Percentiles rank a stretch among this genome's conserved stretches.
Conservation (phyloP, 2,888 invertebrate genomes). For the Catonia carolina region DNA sequence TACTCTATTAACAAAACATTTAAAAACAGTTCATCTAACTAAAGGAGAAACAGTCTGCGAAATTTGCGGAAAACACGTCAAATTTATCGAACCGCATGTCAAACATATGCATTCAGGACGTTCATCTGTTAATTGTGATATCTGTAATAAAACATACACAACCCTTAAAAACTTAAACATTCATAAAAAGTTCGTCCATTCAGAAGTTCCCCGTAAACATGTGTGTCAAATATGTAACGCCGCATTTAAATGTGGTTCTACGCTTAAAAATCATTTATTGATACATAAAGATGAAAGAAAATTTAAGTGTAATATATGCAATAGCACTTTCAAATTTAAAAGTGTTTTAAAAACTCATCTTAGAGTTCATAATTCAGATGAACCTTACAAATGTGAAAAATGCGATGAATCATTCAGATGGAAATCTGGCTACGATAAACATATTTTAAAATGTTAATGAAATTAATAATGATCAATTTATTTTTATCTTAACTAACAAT, state of each 20-base stretch:
- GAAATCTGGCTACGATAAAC: no score
- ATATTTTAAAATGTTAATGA: neutral
- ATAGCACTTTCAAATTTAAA: no score
- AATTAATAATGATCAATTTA: no score
- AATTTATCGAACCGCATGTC: constrained; percentile 5
- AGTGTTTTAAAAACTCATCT: no score
- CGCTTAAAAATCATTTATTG: neutral
- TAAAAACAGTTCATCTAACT: no score
- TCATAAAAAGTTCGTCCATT: neutral
- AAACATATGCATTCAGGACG: neutral
- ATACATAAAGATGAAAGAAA: constrained; percentile 2
- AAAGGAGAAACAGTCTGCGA: neutral
- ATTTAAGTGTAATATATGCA: neutral
- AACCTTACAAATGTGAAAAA: no score
- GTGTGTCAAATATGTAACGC: constrained; percentile 13
- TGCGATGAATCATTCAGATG: no score
- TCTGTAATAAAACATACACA: neutral
- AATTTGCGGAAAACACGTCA: constrained; percentile 1
- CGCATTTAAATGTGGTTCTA: neutral
- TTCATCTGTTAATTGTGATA: neutral
- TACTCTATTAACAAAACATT: no score
- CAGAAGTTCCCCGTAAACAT: neutral
- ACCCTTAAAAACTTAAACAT: neutral
- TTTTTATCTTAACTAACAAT: no score
- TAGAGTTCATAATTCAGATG: no score